phyloP scores from a whole-genome alignment of 2,888 invertebrate species.

The Baccha elongata region DNA sequence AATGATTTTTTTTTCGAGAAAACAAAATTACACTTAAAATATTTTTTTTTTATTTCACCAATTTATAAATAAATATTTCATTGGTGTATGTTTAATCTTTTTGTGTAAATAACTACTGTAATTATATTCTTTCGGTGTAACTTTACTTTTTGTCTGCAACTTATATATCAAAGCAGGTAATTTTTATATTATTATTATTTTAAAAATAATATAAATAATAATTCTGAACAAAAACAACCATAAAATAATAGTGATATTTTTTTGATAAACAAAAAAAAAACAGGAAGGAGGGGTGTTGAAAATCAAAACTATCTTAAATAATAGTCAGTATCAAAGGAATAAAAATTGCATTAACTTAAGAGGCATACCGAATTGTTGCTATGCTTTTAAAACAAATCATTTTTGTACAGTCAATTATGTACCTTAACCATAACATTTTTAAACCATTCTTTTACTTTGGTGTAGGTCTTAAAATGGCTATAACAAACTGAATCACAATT shows the following conservation, averaged over 20 bases:
- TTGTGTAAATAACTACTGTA: constrained; percentile 36
- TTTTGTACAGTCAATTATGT: constrained; percentile 48
- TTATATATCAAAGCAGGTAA: constrained; percentile 31
- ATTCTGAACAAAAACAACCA: too few relatives aligned
- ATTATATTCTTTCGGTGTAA: constrained; percentile 31
- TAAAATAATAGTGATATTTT: too few relatives aligned
- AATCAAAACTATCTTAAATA: constrained; percentile 45
- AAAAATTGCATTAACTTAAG: constrained; percentile 12
- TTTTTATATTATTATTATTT: constrained; percentile 22
- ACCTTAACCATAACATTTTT: constrained; percentile 37
- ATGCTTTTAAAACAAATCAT: constrained; percentile 1
- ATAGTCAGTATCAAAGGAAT: constrained; percentile 8
- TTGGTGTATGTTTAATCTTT: constrained; percentile 46
- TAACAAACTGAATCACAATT: constrained; percentile 48
- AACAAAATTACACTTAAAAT: not conserved
- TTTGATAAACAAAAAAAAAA: constrained; percentile 38
- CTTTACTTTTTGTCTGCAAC: constrained; percentile 22
- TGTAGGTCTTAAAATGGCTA: constrained; percentile 65
- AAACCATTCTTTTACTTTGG: constrained; percentile 39
- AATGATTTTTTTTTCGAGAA: too few relatives aligned
- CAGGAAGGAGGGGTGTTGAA: constrained; percentile 74
- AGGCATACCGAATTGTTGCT: not conserved
- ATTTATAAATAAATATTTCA: constrained; percentile 30
- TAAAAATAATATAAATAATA: constrained; percentile 13
- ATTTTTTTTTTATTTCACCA: constrained; percentile 11